Evolutionary conservation across 2,113 vertebrate genomes (phyloP), one percentile per base, ranked within the genome.

Genomic region (Chloebia gouldiae): DNA sequence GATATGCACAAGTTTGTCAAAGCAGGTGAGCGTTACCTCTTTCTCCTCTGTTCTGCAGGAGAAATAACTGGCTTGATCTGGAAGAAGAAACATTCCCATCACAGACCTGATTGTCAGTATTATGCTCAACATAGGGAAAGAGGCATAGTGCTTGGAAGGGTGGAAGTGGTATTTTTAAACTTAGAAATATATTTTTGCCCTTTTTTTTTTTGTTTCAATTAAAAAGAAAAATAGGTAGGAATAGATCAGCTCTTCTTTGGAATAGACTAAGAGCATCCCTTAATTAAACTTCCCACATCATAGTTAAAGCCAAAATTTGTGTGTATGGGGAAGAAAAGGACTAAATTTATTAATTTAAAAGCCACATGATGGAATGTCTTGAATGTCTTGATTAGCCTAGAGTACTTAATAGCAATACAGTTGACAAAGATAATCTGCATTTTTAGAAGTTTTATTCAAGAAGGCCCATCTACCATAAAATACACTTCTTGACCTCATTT

Each of bases 41-140:
- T 88, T 39, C 57, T 88, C 20, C 18, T 86, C 44, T 54, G 14
- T 13, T 76, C 71, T 83, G 30, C 4, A 47, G 13, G 35, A 66
- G 25, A 86, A 86, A 57, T 49, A 28, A 53, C 11, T 47, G 19
- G 10, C 45, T 47, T 51, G 15, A 65, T 15, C 7, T 28, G 8
- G 11, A 4, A 60, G 31, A 64, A 45, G 22, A 53, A 9, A 35
- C 8, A 54, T 65, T 71, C 18, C 9, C 22, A 15, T 45, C 14
- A 11, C 28, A 50, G 22, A n/a, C 4, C 4, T 40, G 45, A 21
- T 35, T 15, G 6, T 57, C 37, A 31, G 6, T 14, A 30, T 24
- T 79, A 20, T 22, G 42, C 16, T 75, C 30, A 37, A 31, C 0
- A 0, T 6, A 16, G 10, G 15, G 31, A 0, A 22, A 70, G 66